phyloP scores from a whole-genome alignment of 2,888 invertebrate genomes.

The Acanthococcus lagerstroemiae region DNA sequence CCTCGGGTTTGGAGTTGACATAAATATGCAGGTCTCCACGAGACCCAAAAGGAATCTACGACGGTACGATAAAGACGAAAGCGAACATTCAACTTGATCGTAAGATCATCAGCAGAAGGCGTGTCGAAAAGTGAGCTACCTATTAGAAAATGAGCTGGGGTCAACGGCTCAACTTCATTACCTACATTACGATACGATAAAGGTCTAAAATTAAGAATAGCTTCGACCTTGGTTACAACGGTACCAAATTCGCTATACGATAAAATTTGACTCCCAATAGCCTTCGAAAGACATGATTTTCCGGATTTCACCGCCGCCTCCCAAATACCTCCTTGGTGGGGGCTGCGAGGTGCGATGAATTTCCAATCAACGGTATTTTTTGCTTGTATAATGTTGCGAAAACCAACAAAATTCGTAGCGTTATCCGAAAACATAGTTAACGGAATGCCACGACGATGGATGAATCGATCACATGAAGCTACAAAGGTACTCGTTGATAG shows the following conservation, averaged over 20 bases:
- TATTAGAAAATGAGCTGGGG: constrained; percentile 40
- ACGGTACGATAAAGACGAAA: no score
- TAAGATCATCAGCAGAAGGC: not conserved
- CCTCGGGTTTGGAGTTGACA: no score
- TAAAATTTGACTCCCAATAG: constrained; percentile 17
- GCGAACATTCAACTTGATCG: no score
- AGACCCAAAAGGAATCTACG: no score
- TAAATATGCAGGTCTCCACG: no score
- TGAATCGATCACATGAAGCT: not conserved
- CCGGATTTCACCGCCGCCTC: not conserved
- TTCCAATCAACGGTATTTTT: not conserved
- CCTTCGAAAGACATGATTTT: not conserved
- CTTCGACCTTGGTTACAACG: constrained; percentile 37
- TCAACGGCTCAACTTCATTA: constrained; percentile 35
- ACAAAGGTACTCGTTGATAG: no score
- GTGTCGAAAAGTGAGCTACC: constrained; percentile 33
- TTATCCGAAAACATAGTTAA: not conserved
- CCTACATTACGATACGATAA: constrained; percentile 35
- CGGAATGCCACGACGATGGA: not conserved
- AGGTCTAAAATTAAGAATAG: constrained; percentile 37
- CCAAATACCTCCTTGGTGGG: not conserved
- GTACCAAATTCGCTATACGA: constrained; percentile 39
- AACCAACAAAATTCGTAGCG: not conserved
- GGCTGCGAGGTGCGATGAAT: no score
- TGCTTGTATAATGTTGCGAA: not conserved